Percentiles rank a stretch among this genome's conserved stretches.
These are phyloP conservation scores for Aphodius sticticus DNA, from an alignment of 2,888 invertebrate genomes.

Conservation along the genomic window DNA sequence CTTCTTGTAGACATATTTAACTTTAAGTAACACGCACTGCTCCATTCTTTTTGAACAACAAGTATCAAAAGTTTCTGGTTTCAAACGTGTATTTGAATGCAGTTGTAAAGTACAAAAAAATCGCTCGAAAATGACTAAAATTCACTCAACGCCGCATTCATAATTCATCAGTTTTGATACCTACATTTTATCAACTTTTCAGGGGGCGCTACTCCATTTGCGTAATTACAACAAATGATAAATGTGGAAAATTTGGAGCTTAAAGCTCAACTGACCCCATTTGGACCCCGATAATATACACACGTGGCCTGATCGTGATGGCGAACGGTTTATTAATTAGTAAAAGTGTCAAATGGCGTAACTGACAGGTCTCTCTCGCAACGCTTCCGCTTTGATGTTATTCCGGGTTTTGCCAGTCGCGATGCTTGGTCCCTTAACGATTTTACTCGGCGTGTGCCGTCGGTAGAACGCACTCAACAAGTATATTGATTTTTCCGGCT, in stretches of 20 bases:
- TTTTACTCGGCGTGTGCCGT: conserved; percentile 1
- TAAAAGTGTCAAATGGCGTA: neutral
- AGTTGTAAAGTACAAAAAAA: too few species aligned
- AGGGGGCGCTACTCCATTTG: neutral
- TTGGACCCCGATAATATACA: neutral
- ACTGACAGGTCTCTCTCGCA: neutral
- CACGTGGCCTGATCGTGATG: neutral
- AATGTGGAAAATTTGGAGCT: neutral
- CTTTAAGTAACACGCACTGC: too few species aligned
- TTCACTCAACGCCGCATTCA: too few species aligned
- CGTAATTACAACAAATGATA: neutral
- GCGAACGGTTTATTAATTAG: neutral
- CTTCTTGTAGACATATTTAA: too few species aligned
- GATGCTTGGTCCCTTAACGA: neutral
- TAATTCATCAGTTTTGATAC: too few species aligned
- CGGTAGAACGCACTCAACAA: conserved; percentile 22
- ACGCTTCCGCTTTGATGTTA: neutral
- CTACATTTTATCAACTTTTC: too few species aligned
- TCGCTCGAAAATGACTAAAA: too few species aligned
- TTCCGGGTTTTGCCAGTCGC: neutral
- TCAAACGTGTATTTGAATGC: too few species aligned
- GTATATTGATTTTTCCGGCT: conserved; percentile 24
- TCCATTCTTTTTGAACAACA: too few species aligned
- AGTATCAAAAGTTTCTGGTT: too few species aligned
- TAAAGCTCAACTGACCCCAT: neutral